A percentile compares a stretch with the other conserved stretches of the same genome.
phyloP scores from a whole-genome alignment of 2,888 invertebrate species.

The Leuctra nigra region DNA sequence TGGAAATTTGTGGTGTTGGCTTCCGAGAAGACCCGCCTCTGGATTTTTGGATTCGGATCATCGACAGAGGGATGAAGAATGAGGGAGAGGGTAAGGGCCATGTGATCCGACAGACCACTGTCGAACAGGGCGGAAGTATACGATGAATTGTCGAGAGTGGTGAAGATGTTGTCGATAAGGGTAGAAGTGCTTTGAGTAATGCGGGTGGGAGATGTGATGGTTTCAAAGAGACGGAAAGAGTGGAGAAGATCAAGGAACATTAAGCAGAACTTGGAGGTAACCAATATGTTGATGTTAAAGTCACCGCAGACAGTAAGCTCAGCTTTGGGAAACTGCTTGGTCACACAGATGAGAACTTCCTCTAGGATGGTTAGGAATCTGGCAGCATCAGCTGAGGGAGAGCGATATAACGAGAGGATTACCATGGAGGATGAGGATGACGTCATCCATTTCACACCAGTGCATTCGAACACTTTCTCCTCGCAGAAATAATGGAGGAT shows the following conservation, averaged over 20 bases:
- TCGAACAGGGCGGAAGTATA: not conserved
- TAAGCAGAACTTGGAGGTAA: not conserved
- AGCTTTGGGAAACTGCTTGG: slow-evolving; percentile 1
- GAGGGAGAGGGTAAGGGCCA: too few relatives aligned
- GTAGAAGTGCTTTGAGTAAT: not conserved
- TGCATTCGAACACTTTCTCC: not conserved
- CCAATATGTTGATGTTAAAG: slow-evolving; percentile 2
- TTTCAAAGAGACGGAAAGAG: not conserved
- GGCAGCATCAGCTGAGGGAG: not conserved
- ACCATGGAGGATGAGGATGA: too few relatives aligned
- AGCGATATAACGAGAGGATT: slow-evolving; percentile 6
- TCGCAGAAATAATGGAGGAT: not conserved
- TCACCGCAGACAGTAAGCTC: too few relatives aligned
- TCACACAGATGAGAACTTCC: not conserved
- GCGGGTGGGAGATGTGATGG: not conserved
- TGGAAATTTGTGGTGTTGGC: not conserved
- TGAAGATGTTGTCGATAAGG: slow-evolving; percentile 13
- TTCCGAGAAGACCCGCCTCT: not conserved
- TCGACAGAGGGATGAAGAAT: too few relatives aligned
- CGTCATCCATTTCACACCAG: not conserved
- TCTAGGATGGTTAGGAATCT: not conserved
- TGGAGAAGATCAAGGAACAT: not conserved
- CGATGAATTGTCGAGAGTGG: not conserved
- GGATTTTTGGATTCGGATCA: too few relatives aligned
- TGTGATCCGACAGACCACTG: too few relatives aligned